Evolutionary conservation across 2,888 invertebrate species (phyloP), one percentile per base, ranked within the genome.

Genomic region (Melipona beecheii): DNA sequence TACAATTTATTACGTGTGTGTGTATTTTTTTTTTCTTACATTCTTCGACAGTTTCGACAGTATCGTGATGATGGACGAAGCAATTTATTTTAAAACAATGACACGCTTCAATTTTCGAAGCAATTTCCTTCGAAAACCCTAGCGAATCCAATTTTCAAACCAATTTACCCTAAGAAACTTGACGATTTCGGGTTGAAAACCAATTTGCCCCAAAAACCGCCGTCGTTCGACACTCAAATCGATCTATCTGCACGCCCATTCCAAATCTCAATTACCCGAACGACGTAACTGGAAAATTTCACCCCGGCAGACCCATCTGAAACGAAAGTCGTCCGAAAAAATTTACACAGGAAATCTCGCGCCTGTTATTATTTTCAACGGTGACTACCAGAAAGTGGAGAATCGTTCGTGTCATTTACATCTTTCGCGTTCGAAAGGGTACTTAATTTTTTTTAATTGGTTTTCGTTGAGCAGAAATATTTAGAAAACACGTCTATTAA

Each of bases 61-160:
- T 21, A 31, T 24, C n/a, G 15, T 1, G 27, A 27, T 1, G 24
- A 56, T 54, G n/a, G n/a, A 21, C 36, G 21, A 58, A 13, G 49
- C 58, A 24, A 66, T 56, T 43, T n/a, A 11, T 9, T 36, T 54
- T n/a, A 17, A 54, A 72, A 72, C 21, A 74, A 65, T 49, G 49
- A 66, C 65, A 58, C 50, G n/a, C 36, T 66, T 60, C 75, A 68
- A 78, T 75, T 78, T 75, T 58, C 78, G 13, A 74, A 73, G 24
- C 78, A 78, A 78, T 78, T 78, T 31, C 50, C 52, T 11, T 71
- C 56, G 31, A 58, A 74, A 76, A 76, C 50, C 66, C 58, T 69
- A 0, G 21, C 24, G 62, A 31, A 70, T 54, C 73, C 73, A 74
- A 78, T 74, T 74, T 79, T 36, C 75, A 27, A 76, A 69, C 76